Evolutionary conservation across 2,113 vertebrate species (phyloP).

Genomic region (Tursiops truncatus): DNA sequence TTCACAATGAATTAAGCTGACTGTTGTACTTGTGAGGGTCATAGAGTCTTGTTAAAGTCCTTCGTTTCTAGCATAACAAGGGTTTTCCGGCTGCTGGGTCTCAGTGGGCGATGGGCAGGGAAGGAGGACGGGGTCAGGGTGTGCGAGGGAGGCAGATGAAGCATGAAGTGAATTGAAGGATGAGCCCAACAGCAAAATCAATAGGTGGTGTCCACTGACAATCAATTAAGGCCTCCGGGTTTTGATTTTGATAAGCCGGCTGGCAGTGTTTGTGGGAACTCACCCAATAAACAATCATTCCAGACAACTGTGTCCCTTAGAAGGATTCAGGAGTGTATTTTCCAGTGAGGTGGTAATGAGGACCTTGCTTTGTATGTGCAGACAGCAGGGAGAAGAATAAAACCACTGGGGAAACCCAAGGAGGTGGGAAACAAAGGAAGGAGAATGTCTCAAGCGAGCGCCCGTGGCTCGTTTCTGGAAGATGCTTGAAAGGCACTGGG

Average conservation of each 20-base stretch:
- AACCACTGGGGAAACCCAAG: background rate
- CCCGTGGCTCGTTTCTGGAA: fast-evolving
- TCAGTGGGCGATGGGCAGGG: background rate
- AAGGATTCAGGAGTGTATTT: background rate
- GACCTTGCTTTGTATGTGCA: background rate
- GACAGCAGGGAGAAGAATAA: background rate
- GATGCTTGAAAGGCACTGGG: fast-evolving
- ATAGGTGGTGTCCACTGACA: background rate
- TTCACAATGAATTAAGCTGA: background rate
- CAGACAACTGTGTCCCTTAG: background rate
- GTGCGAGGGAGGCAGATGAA: background rate
- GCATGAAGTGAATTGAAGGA: fast-evolving
- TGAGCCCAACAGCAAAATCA: background rate
- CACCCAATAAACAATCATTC: background rate
- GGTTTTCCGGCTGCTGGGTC: background rate
- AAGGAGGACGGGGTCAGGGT: background rate
- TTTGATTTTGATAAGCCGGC: background rate
- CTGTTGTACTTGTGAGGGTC: background rate
- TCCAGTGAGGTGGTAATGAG: background rate
- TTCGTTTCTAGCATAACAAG: background rate
- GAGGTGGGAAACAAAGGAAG: background rate
- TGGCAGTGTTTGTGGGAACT: background rate
- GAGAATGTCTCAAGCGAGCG: fast-evolving
- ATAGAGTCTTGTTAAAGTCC: too few species aligned
- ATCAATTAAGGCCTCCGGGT: background rate